Percentiles rank a stretch among this genome's conserved stretches.
phyloP scores from a whole-genome alignment of 2,888 invertebrate genomes.

The Lithophane socia region DNA sequence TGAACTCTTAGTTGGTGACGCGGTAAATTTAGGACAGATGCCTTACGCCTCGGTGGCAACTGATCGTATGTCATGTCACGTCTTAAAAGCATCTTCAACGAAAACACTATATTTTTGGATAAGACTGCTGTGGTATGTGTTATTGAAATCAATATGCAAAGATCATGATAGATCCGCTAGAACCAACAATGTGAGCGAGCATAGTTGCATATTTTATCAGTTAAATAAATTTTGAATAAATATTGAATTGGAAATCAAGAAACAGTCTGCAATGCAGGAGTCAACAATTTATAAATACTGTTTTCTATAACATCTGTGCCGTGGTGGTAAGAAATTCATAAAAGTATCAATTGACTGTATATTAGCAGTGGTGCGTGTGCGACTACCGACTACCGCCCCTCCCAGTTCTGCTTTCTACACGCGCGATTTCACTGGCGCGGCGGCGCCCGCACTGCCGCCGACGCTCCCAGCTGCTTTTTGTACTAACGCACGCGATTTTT shows the following conservation, averaged over 20 bases:
- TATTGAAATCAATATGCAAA: slow-evolving; percentile 40
- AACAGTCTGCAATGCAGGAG: slow-evolving; percentile 7
- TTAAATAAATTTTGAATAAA: slow-evolving; percentile 34
- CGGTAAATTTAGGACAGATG: slow-evolving; percentile 56
- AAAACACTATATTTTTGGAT: slow-evolving; percentile 44
- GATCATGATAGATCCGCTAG: slow-evolving; percentile 10
- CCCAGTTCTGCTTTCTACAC: slow-evolving; percentile 90
- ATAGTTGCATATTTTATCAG: slow-evolving; percentile 40
- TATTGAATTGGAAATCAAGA: slow-evolving; percentile 46
- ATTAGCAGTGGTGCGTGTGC: slow-evolving; percentile 78
- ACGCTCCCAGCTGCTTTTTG: slow-evolving; percentile 74
- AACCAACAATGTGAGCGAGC: slow-evolving; percentile 27
- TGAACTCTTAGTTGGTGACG: slow-evolving; percentile 66
- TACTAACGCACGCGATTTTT: slow-evolving; percentile 83
- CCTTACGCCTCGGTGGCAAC: slow-evolving; percentile 45
- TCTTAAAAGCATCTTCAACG: slow-evolving; percentile 44
- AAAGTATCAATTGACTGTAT: slow-evolving; percentile 71
- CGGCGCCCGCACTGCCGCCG: slow-evolving; percentile 70
- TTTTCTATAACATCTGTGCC: slow-evolving; percentile 30
- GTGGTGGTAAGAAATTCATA: slow-evolving; percentile 51
- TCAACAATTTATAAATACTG: slow-evolving; percentile 21
- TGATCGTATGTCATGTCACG: slow-evolving; percentile 61
- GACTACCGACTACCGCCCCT: slow-evolving; percentile 76
- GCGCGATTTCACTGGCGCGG: slow-evolving; percentile 88
- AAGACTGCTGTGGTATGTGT: slow-evolving; percentile 25